Base-by-base conservation (phyloP, 2,797 vertebrate genomes). In the Xiphorhynchus erythropygius region DNA sequence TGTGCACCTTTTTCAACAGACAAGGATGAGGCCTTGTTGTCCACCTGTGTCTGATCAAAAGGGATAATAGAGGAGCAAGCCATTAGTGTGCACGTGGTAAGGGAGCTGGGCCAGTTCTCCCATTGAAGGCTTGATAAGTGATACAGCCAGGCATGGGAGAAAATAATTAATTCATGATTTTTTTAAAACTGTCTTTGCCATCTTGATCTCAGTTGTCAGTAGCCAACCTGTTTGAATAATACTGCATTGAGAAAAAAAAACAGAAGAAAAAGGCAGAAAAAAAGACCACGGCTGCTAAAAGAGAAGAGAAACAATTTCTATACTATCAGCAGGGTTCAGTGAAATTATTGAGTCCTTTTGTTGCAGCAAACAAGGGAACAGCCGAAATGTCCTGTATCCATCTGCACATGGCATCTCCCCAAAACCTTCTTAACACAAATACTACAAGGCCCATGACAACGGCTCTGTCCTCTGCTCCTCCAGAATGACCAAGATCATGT, bases 111-210 rank as follows among this genome's bases (percentile, higher is more conserved):
- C 91, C 81, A 90, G 74, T 87, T 89, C 81, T 93, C 68, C 85
- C 86, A 96, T 94, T 97, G 94, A 97, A 94, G 95, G 63, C 71
- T 62, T 97, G 96, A 91, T 94, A 97, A 97, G 87, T 94, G 96
- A 97, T 98, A 97, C 89, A 94, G 82, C 63, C 44, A 0, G 55
- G 92, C 76, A 97, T 55, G 78, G 88, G 84, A 95, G 92, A 97
- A 97, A 96, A 97, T 97, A 96, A 97, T 96, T 97, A 97, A 97
- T 97, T 97, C 84, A 98, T 97, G 89, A 96, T 93, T 88, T 95
- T 94, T 96, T 97, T 94, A 52, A 44, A 91, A 88, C 94, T 94
- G 55, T 41, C 73, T 91, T 94, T 91, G 71, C 88, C 56, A 80
- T 96, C 84, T 75, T 86, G 91, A 96, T 94, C 96, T 97, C 91